A percentile compares a stretch with the other conserved stretches of the same genome.
These are phyloP conservation scores for Poeciliopsis infans DNA, from an alignment of 2,797 vertebrate genomes.

Conservation along the genomic window DNA sequence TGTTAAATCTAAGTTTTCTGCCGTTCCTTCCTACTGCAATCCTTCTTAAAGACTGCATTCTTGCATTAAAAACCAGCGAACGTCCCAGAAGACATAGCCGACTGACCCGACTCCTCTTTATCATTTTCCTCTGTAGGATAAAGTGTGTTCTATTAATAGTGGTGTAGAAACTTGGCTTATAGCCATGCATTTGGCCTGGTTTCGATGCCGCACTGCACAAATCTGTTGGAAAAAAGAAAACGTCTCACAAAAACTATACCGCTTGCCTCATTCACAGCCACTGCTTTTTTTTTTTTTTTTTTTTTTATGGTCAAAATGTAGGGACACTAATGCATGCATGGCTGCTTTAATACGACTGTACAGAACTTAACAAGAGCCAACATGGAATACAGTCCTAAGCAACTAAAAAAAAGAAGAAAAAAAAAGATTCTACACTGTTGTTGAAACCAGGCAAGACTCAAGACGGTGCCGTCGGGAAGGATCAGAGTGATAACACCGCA, in stretches of 20 bases:
- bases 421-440: constrained; percentile 37
- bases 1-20: background rate
- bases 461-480: constrained; percentile 53
- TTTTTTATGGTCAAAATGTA: constrained; percentile 11
- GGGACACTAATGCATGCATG: background rate
- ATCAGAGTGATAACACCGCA: constrained; percentile 42
- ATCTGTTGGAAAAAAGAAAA: background rate
- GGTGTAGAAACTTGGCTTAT: constrained; percentile 35
- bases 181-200: constrained; percentile 43
- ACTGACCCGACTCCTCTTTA: constrained; percentile 56
- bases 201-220: constrained; percentile 26
- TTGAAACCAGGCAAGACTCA: constrained; percentile 53
- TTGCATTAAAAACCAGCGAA: constrained; percentile 27
- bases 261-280: constrained; percentile 14
- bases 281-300: background rate
- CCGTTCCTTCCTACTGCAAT: background rate
- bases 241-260: background rate
- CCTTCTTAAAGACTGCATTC: constrained; percentile 17
- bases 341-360: constrained; percentile 24
- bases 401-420: background rate
- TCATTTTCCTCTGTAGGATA: constrained; percentile 55
- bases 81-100: constrained; percentile 48
- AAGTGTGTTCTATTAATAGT: constrained; percentile 56
- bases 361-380: constrained; percentile 32
- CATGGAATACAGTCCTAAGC: constrained; percentile 21